These are phyloP conservation scores for Paratilapia polleni DNA, from an alignment of 2,113 vertebrate genomes.

Conservation along the genomic window DNA sequence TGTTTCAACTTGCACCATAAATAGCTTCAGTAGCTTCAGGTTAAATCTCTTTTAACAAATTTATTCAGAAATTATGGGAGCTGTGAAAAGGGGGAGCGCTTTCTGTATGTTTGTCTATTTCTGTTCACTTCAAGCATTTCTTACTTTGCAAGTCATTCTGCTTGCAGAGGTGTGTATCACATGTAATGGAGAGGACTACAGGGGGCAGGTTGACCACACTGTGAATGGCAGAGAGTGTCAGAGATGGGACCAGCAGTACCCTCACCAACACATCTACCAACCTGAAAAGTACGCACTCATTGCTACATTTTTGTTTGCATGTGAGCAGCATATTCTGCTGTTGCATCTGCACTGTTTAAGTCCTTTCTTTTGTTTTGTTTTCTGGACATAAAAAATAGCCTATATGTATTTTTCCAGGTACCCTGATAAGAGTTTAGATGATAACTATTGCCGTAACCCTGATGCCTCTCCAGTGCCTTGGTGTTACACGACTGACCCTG, in stretches of 20 bases:
- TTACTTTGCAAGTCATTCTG: not conserved
- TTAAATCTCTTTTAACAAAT: no score
- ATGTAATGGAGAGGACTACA: slow-evolving; percentile 95
- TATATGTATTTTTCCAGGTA: slow-evolving; percentile 81
- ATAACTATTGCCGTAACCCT: slow-evolving; percentile 98
- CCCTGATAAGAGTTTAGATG: slow-evolving; percentile 90
- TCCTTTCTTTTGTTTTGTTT: not conserved
- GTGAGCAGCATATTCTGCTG: not conserved
- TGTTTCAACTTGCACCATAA: not conserved
- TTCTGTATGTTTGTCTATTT: not conserved
- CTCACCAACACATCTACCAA: slow-evolving; percentile 91
- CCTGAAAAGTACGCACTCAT: slow-evolving; percentile 86
- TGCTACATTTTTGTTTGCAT: not conserved
- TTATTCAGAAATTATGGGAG: not conserved
- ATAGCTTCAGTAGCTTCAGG: no score
- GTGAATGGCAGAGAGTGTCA: slow-evolving; percentile 90
- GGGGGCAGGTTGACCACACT: slow-evolving; percentile 88
- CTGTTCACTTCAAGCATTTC: not conserved
- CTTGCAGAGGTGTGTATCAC: slow-evolving; percentile 87
- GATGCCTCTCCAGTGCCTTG: slow-evolving; percentile 93
- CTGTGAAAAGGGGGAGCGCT: not conserved
- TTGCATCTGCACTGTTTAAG: not conserved
- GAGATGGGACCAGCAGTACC: slow-evolving; percentile 94
- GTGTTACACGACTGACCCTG: slow-evolving; percentile 91
- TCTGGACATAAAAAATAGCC: not conserved